Evolutionary conservation across 2,113 vertebrate species (phyloP), one percentile per base, ranked within the genome.

Genomic region (Pelobates fuscus): DNA sequence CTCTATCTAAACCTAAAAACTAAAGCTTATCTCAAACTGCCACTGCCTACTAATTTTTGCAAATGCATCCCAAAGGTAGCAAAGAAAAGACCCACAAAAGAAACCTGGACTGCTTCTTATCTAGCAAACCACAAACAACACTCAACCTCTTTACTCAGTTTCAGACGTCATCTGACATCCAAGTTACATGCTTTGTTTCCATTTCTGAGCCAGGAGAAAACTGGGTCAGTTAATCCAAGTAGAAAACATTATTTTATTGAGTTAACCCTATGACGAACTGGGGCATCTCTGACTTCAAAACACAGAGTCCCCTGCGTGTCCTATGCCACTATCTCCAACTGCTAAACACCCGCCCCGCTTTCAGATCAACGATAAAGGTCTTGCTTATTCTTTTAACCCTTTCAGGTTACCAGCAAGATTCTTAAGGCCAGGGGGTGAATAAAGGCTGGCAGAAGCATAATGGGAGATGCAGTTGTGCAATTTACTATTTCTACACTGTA

Each of bases 201-300:
- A 66, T 23, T 24, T 61, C 80, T 76, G 84, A 85, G 78, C 86
- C 81, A 83, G 78, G 77, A 78, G 74, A 79, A 88, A 91, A 89
- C 82, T 89, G 82, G 89, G 90, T 90, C 90, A 86, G 85, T 82
- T 87, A 88, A 89, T 82, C 84, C 84, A 88, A 87, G 88, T 88
- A 89, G 87, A 91, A 91, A 87, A 85, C 84, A 87, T 84, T 82
- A 77, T 84, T 88, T 88, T 85, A 88, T 85, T 84, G 85, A 84
- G 81, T 88, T 91, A 90, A 86, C 85, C 86, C 81, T 87, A 63
- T 86, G 74, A 71, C 86, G 83, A 87, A 84, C 82, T 76, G 75
- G 79, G 83, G 80, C 78, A 55, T 81, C 70, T 67, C 80, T 80
- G 73, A 78, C 80, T 80, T 80, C 83, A 21, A 62, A 32, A 61